phyloP scores from a whole-genome alignment of 1,140 invertebrate genomes.

The Lethrus apterus region DNA sequence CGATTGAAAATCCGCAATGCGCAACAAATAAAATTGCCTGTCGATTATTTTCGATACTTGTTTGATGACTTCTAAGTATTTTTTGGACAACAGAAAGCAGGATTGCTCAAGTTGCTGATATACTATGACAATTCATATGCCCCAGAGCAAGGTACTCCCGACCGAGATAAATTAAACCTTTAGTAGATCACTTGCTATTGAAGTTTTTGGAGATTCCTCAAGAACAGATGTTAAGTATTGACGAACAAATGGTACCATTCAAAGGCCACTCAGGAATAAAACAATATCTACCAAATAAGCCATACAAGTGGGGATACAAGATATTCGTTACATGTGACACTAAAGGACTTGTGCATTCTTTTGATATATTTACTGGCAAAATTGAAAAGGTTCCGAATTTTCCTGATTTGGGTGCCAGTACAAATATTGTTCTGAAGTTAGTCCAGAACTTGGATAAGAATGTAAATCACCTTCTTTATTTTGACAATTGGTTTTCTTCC shows the following conservation, averaged over 20 bases:
- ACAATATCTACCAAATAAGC: constrained; percentile 24
- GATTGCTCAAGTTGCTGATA: too few species aligned
- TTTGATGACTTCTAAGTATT: too few species aligned
- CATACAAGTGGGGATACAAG: constrained; percentile 10
- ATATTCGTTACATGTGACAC: constrained; percentile 4
- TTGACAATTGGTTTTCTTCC: constrained; percentile 13
- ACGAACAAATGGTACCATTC: constrained; percentile 15
- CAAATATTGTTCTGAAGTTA: constrained; percentile 15
- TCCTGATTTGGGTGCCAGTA: constrained; percentile 11
- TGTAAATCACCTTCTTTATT: constrained; percentile 7
- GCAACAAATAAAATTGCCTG: too few species aligned
- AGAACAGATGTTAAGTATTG: constrained; percentile 28
- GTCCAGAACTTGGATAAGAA: constrained; percentile 6
- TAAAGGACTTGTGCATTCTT: constrained; percentile 25
- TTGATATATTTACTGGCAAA: constrained; percentile 18
- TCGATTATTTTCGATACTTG: too few species aligned
- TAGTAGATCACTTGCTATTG: too few species aligned
- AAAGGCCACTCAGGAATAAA: constrained; percentile 3
- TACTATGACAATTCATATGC: too few species aligned
- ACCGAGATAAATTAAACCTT: too few species aligned
- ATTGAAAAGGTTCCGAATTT: not conserved
- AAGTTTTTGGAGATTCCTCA: too few species aligned
- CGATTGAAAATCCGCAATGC: too few species aligned
- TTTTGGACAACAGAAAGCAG: too few species aligned
- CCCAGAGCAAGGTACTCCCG: too few species aligned